phyloP scores from a whole-genome alignment of 2,797 vertebrate species.

The Enteromius mattozi region DNA sequence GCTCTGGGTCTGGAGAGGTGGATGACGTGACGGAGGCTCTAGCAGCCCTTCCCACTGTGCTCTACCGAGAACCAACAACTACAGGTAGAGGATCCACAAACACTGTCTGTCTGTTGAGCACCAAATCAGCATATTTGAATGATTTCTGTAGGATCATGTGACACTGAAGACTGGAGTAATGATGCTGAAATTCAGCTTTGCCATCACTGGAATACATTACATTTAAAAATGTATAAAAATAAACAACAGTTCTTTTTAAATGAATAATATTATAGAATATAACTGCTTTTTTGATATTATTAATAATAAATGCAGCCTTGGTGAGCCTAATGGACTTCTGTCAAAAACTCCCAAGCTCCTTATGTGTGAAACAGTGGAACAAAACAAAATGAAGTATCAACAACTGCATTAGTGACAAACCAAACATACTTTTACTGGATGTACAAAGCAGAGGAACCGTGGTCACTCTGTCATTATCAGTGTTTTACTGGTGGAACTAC shows the following conservation, averaged over 20 bases:
- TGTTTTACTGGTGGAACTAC: constrained; percentile 42
- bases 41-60: constrained; percentile 69
- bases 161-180: neutral
- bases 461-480: constrained; percentile 64
- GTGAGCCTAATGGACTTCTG: neutral
- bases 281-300: neutral
- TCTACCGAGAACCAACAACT: constrained; percentile 68
- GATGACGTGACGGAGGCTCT: constrained; percentile 73
- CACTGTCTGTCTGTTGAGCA: neutral
- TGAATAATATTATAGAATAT: neutral
- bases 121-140: neutral
- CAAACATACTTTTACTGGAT: neutral
- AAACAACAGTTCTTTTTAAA: too few relatives aligned
- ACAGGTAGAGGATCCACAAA: constrained; percentile 66
- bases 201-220: neutral
- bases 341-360: neutral
- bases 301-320: neutral
- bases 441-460: constrained; percentile 18
- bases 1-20: constrained; percentile 76
- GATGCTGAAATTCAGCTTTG: too few relatives aligned
- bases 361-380: neutral
- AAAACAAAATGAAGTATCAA: too few relatives aligned
- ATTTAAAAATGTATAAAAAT: neutral
- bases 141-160: neutral
- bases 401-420: neutral